These are phyloP conservation scores for Apogon hyalosoma DNA, from an alignment of 2,797 vertebrate genomes.

Conservation along the genomic window DNA sequence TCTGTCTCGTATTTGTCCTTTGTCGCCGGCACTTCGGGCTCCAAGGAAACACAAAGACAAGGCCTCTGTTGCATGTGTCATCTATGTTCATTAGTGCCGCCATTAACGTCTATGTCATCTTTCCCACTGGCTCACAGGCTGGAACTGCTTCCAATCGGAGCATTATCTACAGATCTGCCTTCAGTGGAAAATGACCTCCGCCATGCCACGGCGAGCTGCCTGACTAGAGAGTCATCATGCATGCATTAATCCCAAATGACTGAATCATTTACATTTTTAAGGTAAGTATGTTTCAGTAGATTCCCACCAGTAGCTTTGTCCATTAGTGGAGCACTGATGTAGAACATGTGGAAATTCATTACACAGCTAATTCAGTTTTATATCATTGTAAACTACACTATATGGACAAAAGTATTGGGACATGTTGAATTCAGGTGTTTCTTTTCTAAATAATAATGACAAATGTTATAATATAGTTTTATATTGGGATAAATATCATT, in stretches of 20 bases:
- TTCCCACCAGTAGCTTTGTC: no score
- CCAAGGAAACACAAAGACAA: slow-evolving; percentile 51
- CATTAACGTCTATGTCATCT: slow-evolving; percentile 57
- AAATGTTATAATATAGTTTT: no score
- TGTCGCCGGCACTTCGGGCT: slow-evolving; percentile 27
- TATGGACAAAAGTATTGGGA: no score
- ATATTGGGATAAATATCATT: no score
- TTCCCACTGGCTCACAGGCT: slow-evolving; percentile 31
- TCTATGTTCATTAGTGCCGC: slow-evolving; percentile 77
- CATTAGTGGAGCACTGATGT: no score
- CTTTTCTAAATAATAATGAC: no score
- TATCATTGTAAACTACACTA: no score
- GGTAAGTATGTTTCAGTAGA: slow-evolving; percentile 8
- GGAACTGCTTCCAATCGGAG: slow-evolving; percentile 42
- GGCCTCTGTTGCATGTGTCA: slow-evolving; percentile 55
- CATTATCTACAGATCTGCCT: slow-evolving; percentile 34
- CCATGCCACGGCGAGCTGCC: slow-evolving; percentile 1
- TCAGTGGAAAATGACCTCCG: slow-evolving; percentile 30
- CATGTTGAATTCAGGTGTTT: no score
- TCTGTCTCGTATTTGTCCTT: slow-evolving; percentile 47
- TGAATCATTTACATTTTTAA: slow-evolving; percentile 9
- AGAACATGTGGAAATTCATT: no score
- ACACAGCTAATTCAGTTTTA: no score
- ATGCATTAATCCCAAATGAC: slow-evolving; percentile 21
- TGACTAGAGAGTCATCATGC: slow-evolving; percentile 1